phyloP scores from a whole-genome alignment of 2,113 vertebrate species.

The Macheiramphus alcinus region DNA sequence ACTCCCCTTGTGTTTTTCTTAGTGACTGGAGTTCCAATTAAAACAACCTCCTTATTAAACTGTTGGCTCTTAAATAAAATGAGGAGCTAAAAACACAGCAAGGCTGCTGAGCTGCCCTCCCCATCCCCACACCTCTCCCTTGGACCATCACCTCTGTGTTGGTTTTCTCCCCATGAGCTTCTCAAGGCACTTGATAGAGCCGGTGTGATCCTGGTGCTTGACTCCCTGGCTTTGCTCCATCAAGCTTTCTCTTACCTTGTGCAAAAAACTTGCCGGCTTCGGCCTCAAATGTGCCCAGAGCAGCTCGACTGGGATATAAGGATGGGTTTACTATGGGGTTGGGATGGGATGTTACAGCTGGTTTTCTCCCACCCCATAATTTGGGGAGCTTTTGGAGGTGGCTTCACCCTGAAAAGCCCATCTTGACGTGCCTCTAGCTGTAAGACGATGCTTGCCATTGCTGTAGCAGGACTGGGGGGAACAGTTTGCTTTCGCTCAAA shows the following conservation, averaged over 20 bases:
- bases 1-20: constrained; percentile 14
- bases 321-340: neutral
- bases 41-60: neutral
- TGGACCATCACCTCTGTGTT: neutral
- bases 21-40: neutral
- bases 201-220: neutral
- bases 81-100: neutral
- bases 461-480: neutral
- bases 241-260: neutral
- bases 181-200: neutral
- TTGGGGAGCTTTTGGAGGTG: neutral
- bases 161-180: neutral
- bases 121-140: neutral
- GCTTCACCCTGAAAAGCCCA: neutral
- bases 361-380: neutral
- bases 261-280: neutral
- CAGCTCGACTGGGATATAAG: neutral
- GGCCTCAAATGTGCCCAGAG: neutral
- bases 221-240: neutral
- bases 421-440: neutral
- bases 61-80: neutral
- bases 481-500: neutral
- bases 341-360: neutral
- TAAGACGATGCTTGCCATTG: neutral
- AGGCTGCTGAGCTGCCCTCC: neutral